Conservation (phyloP, 2,888 invertebrate species). For the Opisthograptis luteolata region DNA sequence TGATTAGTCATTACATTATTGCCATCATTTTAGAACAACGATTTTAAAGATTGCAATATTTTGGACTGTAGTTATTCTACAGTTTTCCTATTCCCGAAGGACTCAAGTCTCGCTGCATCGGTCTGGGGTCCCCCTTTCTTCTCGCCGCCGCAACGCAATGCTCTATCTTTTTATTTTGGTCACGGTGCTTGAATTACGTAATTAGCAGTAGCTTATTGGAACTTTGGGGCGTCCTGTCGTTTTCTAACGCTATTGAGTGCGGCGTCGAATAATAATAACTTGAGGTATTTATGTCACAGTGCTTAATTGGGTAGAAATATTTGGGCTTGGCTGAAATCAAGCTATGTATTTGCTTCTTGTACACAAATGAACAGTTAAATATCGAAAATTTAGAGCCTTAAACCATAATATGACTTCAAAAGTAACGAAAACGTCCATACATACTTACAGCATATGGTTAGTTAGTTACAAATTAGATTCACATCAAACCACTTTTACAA, state of each 20-base stretch:
- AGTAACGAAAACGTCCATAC: no score
- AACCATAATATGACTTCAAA: no score
- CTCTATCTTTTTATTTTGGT: conserved; percentile 72
- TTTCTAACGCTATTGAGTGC: conserved; percentile 62
- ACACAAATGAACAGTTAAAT: no score
- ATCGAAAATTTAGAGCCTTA: no score
- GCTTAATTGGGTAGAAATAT: conserved; percentile 36
- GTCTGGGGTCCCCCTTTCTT: conserved; percentile 54
- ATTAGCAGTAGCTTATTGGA: conserved; percentile 76
- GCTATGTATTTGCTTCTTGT: no score
- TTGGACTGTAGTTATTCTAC: conserved; percentile 6
- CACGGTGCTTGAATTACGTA: conserved; percentile 79
- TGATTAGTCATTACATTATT: no score
- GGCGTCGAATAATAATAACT: conserved; percentile 52
- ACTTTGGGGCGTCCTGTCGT: conserved; percentile 60
- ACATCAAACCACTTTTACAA: conserved; percentile 9
- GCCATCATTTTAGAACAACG: neutral
- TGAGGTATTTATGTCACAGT: conserved; percentile 40
- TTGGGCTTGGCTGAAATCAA: neutral
- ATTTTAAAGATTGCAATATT: neutral
- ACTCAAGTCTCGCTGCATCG: conserved; percentile 16
- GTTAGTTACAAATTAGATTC: no score
- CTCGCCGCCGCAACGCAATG: conserved; percentile 60
- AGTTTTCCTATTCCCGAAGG: conserved; percentile 24
- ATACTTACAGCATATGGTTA: no score